phyloP scores from a whole-genome alignment of 64 coral and sea anemone species.

The Dendronephthya gigantea region DNA sequence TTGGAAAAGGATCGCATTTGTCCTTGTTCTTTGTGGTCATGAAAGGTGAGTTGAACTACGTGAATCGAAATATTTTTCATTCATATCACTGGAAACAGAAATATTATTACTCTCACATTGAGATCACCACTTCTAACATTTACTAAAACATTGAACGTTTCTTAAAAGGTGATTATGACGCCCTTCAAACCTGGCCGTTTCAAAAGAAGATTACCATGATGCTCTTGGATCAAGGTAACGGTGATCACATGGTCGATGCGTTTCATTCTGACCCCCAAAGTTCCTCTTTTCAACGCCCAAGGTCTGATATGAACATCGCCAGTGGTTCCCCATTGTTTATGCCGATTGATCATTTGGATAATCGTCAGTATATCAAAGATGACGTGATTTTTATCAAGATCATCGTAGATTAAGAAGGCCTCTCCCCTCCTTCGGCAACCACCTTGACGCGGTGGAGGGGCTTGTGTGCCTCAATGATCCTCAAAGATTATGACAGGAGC shows the following conservation, averaged over 20 bases:
- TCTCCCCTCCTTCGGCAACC: no score
- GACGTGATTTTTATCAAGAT: constrained; percentile 31
- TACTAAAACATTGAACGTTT: no score
- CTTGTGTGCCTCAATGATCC: no score
- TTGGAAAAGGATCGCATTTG: constrained; percentile 36
- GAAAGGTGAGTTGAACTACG: constrained; percentile 36
- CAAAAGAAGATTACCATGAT: constrained; percentile 36
- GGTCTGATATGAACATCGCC: neutral
- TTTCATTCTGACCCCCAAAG: constrained; percentile 27
- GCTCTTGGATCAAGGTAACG: constrained; percentile 33
- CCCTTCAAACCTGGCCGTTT: constrained; percentile 41
- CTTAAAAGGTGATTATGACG: constrained; percentile 46
- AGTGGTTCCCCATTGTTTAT: constrained; percentile 22
- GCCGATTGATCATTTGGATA: constrained; percentile 24
- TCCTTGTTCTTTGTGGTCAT: constrained; percentile 43
- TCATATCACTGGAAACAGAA: no score
- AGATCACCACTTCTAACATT: no score
- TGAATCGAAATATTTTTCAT: no score
- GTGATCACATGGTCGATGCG: constrained; percentile 27
- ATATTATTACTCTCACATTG: no score
- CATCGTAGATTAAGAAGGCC: neutral
- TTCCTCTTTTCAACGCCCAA: constrained; percentile 17
- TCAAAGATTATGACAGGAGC: no score
- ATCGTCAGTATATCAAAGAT: constrained; percentile 21
- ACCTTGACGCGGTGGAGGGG: no score